Percentiles rank a stretch among this genome's conserved stretches.
Conservation (phyloP, 1,140 invertebrate genomes). For the Drosophila nigrodunni region DNA sequence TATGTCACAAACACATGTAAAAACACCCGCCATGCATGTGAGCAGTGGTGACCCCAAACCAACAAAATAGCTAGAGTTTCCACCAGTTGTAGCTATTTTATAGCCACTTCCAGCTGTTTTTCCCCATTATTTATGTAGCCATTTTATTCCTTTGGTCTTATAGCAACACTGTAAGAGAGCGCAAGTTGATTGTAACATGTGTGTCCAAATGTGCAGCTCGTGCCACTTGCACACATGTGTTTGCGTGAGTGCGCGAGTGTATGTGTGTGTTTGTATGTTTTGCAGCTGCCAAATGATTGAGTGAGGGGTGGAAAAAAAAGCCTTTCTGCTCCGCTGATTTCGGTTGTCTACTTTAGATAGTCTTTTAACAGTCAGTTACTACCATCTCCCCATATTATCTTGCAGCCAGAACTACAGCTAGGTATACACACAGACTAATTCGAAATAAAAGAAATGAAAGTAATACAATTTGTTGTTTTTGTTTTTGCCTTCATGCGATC, state of each 20-base stretch:
- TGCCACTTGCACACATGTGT: slow-evolving; percentile 60
- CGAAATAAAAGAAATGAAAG: slow-evolving; percentile 21
- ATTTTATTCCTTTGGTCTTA: no score
- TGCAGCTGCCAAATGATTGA: slow-evolving; percentile 62
- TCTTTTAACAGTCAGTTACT: slow-evolving; percentile 50
- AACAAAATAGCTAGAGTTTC: no score
- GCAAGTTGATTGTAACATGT: slow-evolving; percentile 30
- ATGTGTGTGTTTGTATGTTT: slow-evolving; percentile 23
- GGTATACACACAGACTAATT: not conserved
- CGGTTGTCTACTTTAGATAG: slow-evolving; percentile 37
- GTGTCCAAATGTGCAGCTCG: slow-evolving; percentile 37
- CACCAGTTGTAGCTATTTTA: no score
- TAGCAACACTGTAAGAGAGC: slow-evolving; percentile 1
- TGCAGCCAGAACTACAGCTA: slow-evolving; percentile 27
- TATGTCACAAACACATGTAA: slow-evolving; percentile 1
- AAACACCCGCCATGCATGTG: slow-evolving; percentile 4
- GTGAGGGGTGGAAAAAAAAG: slow-evolving; percentile 74
- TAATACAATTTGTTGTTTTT: slow-evolving; percentile 17
- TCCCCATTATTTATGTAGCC: no score
- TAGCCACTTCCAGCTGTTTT: no score
- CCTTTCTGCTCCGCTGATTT: slow-evolving; percentile 63
- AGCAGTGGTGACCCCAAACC: not conserved
- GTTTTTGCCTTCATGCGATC: not conserved
- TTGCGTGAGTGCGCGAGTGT: slow-evolving; percentile 1
- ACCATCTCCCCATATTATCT: slow-evolving; percentile 20